phyloP scores from a whole-genome alignment of 2,797 vertebrate species.

The Brachyalestes nurse region DNA sequence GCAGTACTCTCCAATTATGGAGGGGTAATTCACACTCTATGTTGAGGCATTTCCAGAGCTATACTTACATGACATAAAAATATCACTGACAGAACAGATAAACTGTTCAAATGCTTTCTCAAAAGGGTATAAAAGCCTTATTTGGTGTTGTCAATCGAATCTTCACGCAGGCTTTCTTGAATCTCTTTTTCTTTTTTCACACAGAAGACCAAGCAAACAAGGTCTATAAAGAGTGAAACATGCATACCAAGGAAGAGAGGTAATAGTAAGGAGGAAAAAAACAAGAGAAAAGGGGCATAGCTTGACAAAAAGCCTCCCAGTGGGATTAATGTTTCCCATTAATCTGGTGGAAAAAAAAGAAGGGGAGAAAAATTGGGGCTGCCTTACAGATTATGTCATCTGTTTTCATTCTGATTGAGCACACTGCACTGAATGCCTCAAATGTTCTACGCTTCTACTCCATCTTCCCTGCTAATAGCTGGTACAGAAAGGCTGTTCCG shows the following conservation, averaged over 20 bases:
- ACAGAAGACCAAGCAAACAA: constrained; percentile 48
- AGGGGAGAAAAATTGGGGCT: constrained; percentile 31
- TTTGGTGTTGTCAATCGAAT: constrained; percentile 47
- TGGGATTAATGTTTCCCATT: constrained; percentile 61
- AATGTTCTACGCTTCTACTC: constrained; percentile 34
- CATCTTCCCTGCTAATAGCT: constrained; percentile 35
- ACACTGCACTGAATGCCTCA: constrained; percentile 38
- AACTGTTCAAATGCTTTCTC: constrained; percentile 22
- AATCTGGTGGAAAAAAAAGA: constrained; percentile 42
- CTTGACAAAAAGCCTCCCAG: constrained; percentile 55
- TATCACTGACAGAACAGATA: constrained; percentile 1
- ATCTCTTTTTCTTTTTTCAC: constrained; percentile 28
- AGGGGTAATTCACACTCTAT: no score
- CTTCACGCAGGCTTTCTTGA: neutral
- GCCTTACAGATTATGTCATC: constrained; percentile 57
- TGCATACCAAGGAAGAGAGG: constrained; percentile 56
- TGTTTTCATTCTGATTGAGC: constrained; percentile 62
- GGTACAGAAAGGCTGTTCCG: neutral
- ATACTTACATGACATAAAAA: neutral
- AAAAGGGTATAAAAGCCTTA: constrained; percentile 39
- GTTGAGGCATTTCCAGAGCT: neutral
- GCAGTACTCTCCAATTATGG: no score
- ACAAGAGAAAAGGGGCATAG: constrained; percentile 38
- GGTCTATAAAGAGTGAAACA: constrained; percentile 51
- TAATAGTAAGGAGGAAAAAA: constrained; percentile 48